These are phyloP conservation scores for Acanthosepion pharaonis DNA, from an alignment of 2,888 invertebrate genomes.

Conservation along the genomic window DNA sequence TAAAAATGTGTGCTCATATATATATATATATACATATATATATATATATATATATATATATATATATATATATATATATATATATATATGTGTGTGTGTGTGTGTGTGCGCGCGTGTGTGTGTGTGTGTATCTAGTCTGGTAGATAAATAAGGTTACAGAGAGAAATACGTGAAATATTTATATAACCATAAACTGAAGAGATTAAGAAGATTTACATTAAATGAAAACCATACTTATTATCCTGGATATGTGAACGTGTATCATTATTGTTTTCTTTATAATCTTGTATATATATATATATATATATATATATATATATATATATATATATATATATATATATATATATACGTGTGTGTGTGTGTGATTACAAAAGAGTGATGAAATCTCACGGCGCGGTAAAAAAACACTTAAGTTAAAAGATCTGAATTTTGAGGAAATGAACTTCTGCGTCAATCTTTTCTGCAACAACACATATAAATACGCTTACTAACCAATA, in stretches of 20 bases:
- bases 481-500: too few species aligned
- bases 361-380: too few species aligned
- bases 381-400: too few species aligned
- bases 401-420: too few species aligned
- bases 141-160: not conserved
- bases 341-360: too few species aligned
- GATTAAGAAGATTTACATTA: not conserved
- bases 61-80: not conserved
- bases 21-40: too few species aligned
- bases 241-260: not conserved
- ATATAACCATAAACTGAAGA: not conserved
- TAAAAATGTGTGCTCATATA: not conserved
- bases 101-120: not conserved
- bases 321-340: too few species aligned
- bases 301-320: not conserved
- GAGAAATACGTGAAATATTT: not conserved
- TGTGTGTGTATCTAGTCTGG: not conserved
- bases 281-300: not conserved
- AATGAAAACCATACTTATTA: not conserved
- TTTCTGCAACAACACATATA: too few species aligned
- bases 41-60: too few species aligned
- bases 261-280: not conserved
- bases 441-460: too few species aligned
- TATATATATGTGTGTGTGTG: not conserved
- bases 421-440: too few species aligned